Evolutionary conservation across 2,888 invertebrate species (phyloP), one percentile per base, ranked within the genome.

Genomic region (Thera britannica): DNA sequence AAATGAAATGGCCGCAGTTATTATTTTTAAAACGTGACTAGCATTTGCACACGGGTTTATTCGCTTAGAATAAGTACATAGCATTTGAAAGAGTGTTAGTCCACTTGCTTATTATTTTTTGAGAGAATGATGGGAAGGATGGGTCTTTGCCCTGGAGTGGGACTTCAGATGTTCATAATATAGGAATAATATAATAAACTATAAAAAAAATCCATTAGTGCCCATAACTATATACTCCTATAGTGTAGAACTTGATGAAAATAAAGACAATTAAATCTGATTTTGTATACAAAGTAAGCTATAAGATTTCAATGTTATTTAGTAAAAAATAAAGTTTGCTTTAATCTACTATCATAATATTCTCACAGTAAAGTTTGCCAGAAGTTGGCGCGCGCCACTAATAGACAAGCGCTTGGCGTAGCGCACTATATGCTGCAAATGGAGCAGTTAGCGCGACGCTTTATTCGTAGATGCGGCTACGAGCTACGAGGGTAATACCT

Each of bases 11-110:
- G 46, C 36, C 36, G 55, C 55, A 62, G 54, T 36, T 61, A 55
- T 46, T 55, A 55, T 62, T 44, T 58, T 57, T 44, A 23, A 58
- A 63, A 41, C 57, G 52, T 51, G 48, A 38, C 62, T 56, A 41
- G 23, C 12, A 51, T 55, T 62, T 55, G 36, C 35, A 11, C 41
- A 46, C 9, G 8, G 44, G 1, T 90, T 86, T 77, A 86, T 86
- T 85, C 86, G 87, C 70, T 7, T 58, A 35, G 2, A 62, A 55
- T 12, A 49, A 49, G 2, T 34, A 8, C 4, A 49, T 4, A 4
- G 2, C n/a, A 49, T 7, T 51, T 34, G 52, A 9, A 46, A 46
- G 44, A 46, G 9, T 46, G 44, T 46, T 9, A 44, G 2, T 44
- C 7, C 3, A 44, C 8, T 44, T 44, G 44, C 38, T 38, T 44